A percentile compares a stretch with the other conserved stretches of the same genome.
Conservation (phyloP, 2,113 vertebrate species). For the Limnothrissa miodon region DNA sequence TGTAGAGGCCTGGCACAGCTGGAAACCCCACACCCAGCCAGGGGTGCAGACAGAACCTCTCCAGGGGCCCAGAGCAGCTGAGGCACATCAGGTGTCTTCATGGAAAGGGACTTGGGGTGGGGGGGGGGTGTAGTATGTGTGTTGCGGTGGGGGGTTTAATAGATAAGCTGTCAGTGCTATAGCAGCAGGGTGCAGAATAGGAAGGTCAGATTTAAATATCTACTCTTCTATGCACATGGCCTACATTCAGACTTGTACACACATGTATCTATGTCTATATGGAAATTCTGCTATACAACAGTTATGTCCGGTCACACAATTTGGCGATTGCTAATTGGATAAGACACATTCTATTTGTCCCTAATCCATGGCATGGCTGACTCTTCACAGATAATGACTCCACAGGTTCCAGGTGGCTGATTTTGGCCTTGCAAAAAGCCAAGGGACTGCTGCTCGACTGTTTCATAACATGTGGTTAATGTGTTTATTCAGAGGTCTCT, state of each 20-base stretch:
- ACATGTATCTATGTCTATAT: too few relatives aligned
- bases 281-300: too few relatives aligned
- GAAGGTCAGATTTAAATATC: neutral
- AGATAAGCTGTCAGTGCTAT: neutral
- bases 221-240: neutral
- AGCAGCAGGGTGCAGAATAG: neutral
- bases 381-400: too few relatives aligned
- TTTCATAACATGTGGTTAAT: too few relatives aligned
- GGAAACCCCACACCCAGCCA: conserved; percentile 48
- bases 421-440: too few relatives aligned
- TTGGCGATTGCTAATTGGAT: too few relatives aligned
- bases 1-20: conserved; percentile 55
- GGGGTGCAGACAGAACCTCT: conserved; percentile 46
- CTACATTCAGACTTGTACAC: neutral
- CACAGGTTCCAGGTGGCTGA: too few relatives aligned
- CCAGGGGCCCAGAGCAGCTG: conserved; percentile 40
- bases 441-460: too few relatives aligned
- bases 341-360: too few relatives aligned
- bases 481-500: too few relatives aligned
- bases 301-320: too few relatives aligned
- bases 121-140: neutral
- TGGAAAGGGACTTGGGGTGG: conserved; percentile 24
- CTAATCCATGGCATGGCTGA: too few relatives aligned
- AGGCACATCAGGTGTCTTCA: conserved; percentile 57
- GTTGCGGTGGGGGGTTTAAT: neutral